These are phyloP conservation scores for Semotilus atromaculatus DNA, from an alignment of 2,797 vertebrate genomes.

Conservation along the genomic window DNA sequence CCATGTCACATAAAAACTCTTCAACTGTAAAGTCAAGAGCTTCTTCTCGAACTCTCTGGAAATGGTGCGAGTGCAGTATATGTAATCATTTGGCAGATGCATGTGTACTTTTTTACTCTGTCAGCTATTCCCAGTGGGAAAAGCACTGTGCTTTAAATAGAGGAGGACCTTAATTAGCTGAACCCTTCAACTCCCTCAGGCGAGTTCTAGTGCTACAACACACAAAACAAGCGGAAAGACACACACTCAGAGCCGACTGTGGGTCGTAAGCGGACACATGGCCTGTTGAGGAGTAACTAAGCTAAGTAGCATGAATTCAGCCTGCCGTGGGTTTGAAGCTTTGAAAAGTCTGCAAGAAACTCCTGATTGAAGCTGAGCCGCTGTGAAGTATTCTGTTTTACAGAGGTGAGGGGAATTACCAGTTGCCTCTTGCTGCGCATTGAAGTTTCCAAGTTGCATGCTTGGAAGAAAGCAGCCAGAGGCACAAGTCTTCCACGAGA, in stretches of 20 bases:
- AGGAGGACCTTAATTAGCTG: constrained; percentile 79
- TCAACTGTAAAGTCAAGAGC: constrained; percentile 11
- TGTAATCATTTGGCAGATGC: constrained; percentile 50
- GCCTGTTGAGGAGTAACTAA: constrained; percentile 55
- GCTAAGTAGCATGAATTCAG: constrained; percentile 41
- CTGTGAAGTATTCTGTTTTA: constrained; percentile 50
- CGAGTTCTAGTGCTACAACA: constrained; percentile 31
- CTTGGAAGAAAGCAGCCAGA: constrained; percentile 52
- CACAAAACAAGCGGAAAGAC: constrained; percentile 63
- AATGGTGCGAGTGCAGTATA: constrained; percentile 33
- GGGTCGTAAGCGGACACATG: constrained; percentile 63
- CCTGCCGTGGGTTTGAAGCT: constrained; percentile 28
- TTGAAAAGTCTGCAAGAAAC: constrained; percentile 35
- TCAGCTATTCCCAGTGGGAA: constrained; percentile 65
- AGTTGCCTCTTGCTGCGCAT: constrained; percentile 31
- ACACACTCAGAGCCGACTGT: constrained; percentile 57
- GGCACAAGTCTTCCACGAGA: constrained; percentile 42
- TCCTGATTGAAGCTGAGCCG: constrained; percentile 41
- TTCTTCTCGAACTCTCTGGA: constrained; percentile 8
- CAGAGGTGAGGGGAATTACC: constrained; percentile 42
- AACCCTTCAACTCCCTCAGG: constrained; percentile 76
- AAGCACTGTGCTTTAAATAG: constrained; percentile 76
- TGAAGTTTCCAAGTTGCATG: constrained; percentile 48
- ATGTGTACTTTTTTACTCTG: constrained; percentile 69
- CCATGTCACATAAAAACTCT: constrained; percentile 1